These are phyloP conservation scores for Caloenas nicobarica DNA, from an alignment of 2,113 vertebrate species.

Conservation along the genomic window DNA sequence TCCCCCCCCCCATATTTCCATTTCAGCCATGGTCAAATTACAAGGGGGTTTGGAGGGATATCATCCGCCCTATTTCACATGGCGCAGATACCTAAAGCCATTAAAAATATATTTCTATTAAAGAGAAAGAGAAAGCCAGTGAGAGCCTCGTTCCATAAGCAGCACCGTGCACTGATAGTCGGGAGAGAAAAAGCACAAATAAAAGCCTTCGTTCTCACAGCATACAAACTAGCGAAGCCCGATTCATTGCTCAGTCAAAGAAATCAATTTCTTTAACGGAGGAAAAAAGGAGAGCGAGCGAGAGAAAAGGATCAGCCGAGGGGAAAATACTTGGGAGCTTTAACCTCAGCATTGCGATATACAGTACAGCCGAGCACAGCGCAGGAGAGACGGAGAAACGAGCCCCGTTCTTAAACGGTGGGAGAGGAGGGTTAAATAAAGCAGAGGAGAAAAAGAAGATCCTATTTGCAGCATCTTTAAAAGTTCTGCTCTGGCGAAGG, in stretches of 20 bases:
- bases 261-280: slow-evolving; percentile 29
- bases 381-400: background rate
- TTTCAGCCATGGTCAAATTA: slow-evolving; percentile 30
- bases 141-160: background rate
- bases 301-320: slow-evolving; percentile 14
- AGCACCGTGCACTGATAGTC: background rate
- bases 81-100: background rate
- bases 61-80: slow-evolving; percentile 12
- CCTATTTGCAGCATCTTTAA: slow-evolving; percentile 77
- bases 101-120: background rate
- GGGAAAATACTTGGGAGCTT: background rate
- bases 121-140: slow-evolving; percentile 18
- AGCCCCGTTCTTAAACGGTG: slow-evolving; percentile 36
- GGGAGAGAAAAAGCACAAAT: background rate
- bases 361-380: background rate
- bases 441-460: slow-evolving; percentile 40
- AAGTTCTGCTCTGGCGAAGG: slow-evolving; percentile 84
- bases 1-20: slow-evolving; percentile 21
- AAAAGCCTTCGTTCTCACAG: slow-evolving; percentile 4
- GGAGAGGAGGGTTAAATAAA: slow-evolving; percentile 76
- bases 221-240: slow-evolving; percentile 8
- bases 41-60: background rate
- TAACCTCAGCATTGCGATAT: background rate
- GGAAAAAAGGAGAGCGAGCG: background rate
- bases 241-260: slow-evolving; percentile 2